phyloP scores from a whole-genome alignment of 2,888 invertebrate genomes.

The Zhengitettix transpicula region DNA sequence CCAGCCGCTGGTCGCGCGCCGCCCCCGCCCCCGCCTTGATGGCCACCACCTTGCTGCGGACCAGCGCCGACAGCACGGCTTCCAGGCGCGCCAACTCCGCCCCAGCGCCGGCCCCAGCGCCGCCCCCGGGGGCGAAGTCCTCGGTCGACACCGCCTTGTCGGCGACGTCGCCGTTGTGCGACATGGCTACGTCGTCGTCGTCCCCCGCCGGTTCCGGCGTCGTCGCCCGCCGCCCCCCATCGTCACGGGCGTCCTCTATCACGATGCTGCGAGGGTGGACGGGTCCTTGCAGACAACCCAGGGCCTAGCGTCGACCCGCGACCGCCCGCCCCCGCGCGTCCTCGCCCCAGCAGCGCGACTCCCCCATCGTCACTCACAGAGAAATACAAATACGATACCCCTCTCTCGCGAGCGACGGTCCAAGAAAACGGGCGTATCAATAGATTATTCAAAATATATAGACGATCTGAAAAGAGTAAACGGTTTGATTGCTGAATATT shows the following conservation, averaged over 20 bases:
- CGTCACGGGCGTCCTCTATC: background rate
- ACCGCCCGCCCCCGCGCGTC: background rate
- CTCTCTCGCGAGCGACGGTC: no score
- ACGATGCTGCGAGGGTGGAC: background rate
- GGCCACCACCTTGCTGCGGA: conserved; percentile 53
- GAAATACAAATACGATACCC: no score
- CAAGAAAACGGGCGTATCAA: no score
- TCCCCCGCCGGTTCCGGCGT: background rate
- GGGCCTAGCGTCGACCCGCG: background rate
- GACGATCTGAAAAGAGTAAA: no score
- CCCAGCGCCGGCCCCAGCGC: conserved; percentile 11
- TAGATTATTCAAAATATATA: no score
- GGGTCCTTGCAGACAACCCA: background rate
- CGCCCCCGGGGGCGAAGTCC: conserved; percentile 22
- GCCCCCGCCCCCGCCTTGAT: conserved; percentile 26
- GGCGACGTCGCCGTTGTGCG: conserved; percentile 26
- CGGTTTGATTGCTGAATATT: no score
- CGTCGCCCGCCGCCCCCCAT: background rate
- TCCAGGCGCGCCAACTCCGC: conserved; percentile 45
- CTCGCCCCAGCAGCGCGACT: background rate
- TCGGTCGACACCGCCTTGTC: conserved; percentile 59
- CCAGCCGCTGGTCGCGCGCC: background rate
- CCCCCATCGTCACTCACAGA: no score
- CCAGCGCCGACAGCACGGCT: conserved; percentile 50
- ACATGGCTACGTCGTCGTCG: background rate